phyloP scores from a whole-genome alignment of 2,113 vertebrate species.

The Corythaixoides concolor region DNA sequence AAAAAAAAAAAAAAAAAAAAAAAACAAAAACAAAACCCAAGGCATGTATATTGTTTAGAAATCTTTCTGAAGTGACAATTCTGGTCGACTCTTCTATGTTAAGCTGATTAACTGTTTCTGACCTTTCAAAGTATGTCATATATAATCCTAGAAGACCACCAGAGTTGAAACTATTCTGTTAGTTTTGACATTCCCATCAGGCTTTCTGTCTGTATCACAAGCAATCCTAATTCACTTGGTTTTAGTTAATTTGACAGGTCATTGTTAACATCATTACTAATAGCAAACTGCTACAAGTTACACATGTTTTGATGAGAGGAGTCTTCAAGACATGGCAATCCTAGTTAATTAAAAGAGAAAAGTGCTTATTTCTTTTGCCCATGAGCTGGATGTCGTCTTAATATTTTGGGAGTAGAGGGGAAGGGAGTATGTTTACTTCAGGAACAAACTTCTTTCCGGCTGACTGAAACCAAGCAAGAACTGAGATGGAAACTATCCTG shows the following conservation, averaged over 20 bases:
- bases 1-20: too few relatives aligned
- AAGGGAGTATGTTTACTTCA: neutral
- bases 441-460: neutral
- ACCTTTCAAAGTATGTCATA: conserved; percentile 53
- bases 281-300: conserved; percentile 52
- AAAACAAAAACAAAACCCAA: neutral
- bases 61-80: conserved; percentile 48
- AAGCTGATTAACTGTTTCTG: conserved; percentile 68
- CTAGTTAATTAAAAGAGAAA: conserved; percentile 11
- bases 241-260: conserved; percentile 71
- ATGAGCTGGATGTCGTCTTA: neutral
- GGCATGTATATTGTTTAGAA: conserved; percentile 38
- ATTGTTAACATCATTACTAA: conserved; percentile 58
- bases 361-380: neutral
- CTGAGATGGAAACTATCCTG: neutral
- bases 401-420: neutral
- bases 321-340: conserved; percentile 20
- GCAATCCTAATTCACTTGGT: conserved; percentile 40
- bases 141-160: conserved; percentile 66
- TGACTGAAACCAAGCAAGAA: neutral
- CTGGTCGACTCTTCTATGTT: conserved; percentile 38
- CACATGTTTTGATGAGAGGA: conserved; percentile 46
- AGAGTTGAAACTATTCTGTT: conserved; percentile 65
- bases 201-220: conserved; percentile 58
- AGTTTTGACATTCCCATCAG: conserved; percentile 66